Evolutionary conservation across 2,797 vertebrate species (phyloP).

Genomic region (Melanotaenia nigrans): DNA sequence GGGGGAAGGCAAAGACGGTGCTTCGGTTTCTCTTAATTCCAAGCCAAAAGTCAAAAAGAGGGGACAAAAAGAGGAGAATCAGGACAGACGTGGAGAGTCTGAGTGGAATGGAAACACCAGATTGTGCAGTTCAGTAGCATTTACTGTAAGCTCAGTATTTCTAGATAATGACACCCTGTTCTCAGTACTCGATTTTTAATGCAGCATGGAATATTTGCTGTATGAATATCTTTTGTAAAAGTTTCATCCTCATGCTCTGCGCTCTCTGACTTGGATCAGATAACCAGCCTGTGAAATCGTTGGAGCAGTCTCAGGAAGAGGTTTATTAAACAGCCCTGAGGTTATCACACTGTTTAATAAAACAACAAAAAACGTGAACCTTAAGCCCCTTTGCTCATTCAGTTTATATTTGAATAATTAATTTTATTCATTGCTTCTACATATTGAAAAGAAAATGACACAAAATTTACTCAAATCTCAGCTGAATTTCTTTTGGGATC

Average conservation of each 20-base stretch:
- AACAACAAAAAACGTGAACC: not conserved
- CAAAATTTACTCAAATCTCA: not conserved
- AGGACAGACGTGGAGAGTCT: constrained; percentile 27
- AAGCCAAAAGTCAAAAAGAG: constrained; percentile 47
- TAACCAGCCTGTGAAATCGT: constrained; percentile 8
- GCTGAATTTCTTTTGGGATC: not conserved
- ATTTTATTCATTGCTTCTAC: no score
- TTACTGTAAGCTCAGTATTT: constrained; percentile 16
- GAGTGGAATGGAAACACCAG: constrained; percentile 45
- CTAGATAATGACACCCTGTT: constrained; percentile 17
- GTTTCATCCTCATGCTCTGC: not conserved
- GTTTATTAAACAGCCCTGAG: not conserved
- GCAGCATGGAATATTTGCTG: not conserved
- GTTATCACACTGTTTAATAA: not conserved
- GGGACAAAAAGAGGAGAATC: constrained; percentile 45
- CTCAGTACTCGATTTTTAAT: not conserved
- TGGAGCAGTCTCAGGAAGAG: not conserved
- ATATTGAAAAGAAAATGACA: not conserved
- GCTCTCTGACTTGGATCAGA: not conserved
- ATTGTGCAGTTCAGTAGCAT: constrained; percentile 29
- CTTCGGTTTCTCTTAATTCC: constrained; percentile 10
- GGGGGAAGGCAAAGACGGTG: constrained; percentile 57
- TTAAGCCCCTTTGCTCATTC: not conserved
- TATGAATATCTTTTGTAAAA: not conserved
- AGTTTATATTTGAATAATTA: no score